phyloP scores from a whole-genome alignment of 2,888 invertebrate genomes.

The Lithophane socia region DNA sequence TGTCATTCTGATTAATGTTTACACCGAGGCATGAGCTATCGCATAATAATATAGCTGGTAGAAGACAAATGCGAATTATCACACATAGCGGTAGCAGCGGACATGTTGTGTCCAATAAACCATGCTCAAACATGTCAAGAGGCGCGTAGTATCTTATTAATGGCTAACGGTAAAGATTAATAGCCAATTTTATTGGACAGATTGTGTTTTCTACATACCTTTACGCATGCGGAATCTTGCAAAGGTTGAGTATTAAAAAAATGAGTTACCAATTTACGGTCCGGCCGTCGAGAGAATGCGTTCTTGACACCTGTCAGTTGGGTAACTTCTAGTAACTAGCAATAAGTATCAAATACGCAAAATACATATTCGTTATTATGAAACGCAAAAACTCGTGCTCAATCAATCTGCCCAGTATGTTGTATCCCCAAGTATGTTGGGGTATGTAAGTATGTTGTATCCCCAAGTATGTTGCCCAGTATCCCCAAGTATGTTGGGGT shows the following conservation, averaged over 20 bases:
- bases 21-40: neutral
- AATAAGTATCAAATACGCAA: no score
- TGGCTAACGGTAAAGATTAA: slow-evolving; percentile 22
- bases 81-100: slow-evolving; percentile 21
- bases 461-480: no score
- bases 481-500: no score
- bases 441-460: no score
- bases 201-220: neutral
- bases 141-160: neutral
- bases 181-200: slow-evolving; percentile 17
- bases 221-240: no score
- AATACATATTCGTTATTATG: no score
- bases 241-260: neutral
- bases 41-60: neutral
- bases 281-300: no score
- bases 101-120: slow-evolving; percentile 7
- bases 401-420: no score
- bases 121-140: neutral
- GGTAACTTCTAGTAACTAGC: no score
- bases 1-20: neutral
- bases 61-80: slow-evolving; percentile 2
- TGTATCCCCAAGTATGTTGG: no score
- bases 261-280: neutral
- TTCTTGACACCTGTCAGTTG: no score
- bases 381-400: no score